phyloP scores from a whole-genome alignment of 2,888 invertebrate species.

The Tortrix viridana region DNA sequence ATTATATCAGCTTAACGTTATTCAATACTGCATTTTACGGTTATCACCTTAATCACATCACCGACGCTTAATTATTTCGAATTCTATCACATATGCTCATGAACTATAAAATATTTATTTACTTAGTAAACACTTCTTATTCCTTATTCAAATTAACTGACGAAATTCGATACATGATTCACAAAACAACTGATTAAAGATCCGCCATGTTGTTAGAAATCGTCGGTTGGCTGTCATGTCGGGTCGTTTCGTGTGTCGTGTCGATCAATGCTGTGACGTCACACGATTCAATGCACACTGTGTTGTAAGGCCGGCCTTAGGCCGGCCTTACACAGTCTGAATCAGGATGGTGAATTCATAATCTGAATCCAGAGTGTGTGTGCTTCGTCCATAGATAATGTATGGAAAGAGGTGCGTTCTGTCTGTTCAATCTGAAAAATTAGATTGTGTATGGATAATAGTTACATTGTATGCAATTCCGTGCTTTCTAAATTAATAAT shows the following conservation, averaged over 20 bases:
- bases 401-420: too few species aligned
- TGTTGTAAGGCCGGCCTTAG: too few species aligned
- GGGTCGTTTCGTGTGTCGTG: too few species aligned
- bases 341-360: too few species aligned
- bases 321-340: too few species aligned
- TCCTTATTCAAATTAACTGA: slow-evolving; percentile 43
- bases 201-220: slow-evolving; percentile 78
- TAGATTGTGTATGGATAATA: too few species aligned
- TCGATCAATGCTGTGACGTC: slow-evolving; percentile 49
- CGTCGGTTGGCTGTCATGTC: slow-evolving; percentile 38
- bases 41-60: slow-evolving; percentile 45
- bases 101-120: slow-evolving; percentile 6
- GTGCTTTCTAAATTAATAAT: too few species aligned
- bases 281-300: slow-evolving; percentile 26
- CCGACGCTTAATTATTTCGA: slow-evolving; percentile 4
- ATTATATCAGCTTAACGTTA: slow-evolving; percentile 55
- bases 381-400: too few species aligned
- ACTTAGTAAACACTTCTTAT: slow-evolving; percentile 38
- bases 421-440: too few species aligned
- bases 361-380: too few species aligned
- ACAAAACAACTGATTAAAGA: slow-evolving; percentile 64
- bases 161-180: slow-evolving; percentile 46
- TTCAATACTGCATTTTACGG: slow-evolving; percentile 40
- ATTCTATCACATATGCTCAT: slow-evolving; percentile 1
- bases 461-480: too few species aligned